Evolutionary conservation across 2,113 vertebrate species (phyloP).

Genomic region (Furnarius figulus): DNA sequence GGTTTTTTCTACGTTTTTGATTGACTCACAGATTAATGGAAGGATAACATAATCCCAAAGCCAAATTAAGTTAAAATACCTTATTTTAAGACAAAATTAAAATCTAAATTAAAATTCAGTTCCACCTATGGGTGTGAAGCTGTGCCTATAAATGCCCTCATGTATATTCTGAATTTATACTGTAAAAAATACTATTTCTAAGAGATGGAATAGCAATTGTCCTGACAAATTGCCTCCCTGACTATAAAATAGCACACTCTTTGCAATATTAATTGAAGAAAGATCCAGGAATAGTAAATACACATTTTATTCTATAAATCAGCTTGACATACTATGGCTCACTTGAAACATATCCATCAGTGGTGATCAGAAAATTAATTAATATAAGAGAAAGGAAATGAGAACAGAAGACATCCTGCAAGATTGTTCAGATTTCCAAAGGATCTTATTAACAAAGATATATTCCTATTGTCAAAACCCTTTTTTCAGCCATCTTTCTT

Average conservation of each 20-base stretch:
- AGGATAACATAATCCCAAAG: neutral
- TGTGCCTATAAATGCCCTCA: neutral
- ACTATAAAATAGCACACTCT: slow-evolving; percentile 45
- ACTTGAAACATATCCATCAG: slow-evolving; percentile 54
- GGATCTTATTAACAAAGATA: slow-evolving; percentile 33
- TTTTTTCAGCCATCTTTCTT: slow-evolving; percentile 22
- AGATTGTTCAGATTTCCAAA: slow-evolving; percentile 30
- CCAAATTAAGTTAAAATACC: neutral
- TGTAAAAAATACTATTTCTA: neutral
- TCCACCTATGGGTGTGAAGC: neutral
- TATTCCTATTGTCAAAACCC: slow-evolving; percentile 23
- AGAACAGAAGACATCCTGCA: slow-evolving; percentile 12
- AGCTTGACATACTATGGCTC: slow-evolving; percentile 29
- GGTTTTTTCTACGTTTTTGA: neutral
- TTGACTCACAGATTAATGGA: neutral
- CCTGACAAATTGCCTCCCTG: slow-evolving; percentile 42
- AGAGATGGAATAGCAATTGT: neutral
- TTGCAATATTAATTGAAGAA: slow-evolving; percentile 60
- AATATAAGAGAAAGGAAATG: neutral
- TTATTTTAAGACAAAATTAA: neutral
- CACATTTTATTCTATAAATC: slow-evolving; percentile 61
- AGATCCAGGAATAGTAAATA: slow-evolving; percentile 58
- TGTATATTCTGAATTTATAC: neutral
- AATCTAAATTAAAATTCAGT: neutral
- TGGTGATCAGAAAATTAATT: slow-evolving; percentile 56